phyloP scores from a whole-genome alignment of 2,888 invertebrate genomes.

The Caenorhabditis macrosperma region DNA sequence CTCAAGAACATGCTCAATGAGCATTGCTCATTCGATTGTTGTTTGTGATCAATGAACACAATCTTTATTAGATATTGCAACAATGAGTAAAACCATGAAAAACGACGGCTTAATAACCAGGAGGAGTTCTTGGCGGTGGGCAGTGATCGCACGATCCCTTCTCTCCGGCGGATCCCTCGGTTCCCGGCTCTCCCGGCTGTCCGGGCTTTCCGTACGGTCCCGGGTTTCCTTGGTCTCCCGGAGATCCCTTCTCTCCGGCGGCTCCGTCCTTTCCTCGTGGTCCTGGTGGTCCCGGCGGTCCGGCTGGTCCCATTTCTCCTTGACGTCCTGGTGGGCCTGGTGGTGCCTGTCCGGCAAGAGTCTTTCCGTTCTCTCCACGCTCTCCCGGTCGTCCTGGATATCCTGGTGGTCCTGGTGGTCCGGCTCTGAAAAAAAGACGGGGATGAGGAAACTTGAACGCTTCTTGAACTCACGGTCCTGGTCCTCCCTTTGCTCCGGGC shows the following conservation, averaged over 20 bases:
- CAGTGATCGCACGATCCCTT: constrained; percentile 77
- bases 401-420: constrained; percentile 73
- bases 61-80: neutral
- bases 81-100: neutral
- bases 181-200: constrained; percentile 70
- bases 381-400: constrained; percentile 77
- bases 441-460: neutral
- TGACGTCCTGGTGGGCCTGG: constrained; percentile 75
- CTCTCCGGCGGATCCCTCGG: constrained; percentile 70
- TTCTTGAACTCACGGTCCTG: constrained; percentile 60
- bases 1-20: too few relatives aligned
- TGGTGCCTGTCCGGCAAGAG: constrained; percentile 64
- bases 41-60: neutral
- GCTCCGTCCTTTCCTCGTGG: constrained; percentile 72
- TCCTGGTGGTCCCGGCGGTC: constrained; percentile 76
- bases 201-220: constrained; percentile 77
- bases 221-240: constrained; percentile 78
- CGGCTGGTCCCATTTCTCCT: constrained; percentile 75
- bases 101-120: constrained; percentile 69
- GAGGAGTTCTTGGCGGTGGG: constrained; percentile 77
- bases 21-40: too few relatives aligned
- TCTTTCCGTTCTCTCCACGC: constrained; percentile 68
- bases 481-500: constrained; percentile 73
- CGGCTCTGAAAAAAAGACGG: constrained; percentile 36
- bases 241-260: constrained; percentile 73